Percentiles rank a stretch among this genome's conserved stretches.
Evolutionary conservation across 1,140 invertebrate genomes (phyloP).

Genomic region (Littorina saxatilis): DNA sequence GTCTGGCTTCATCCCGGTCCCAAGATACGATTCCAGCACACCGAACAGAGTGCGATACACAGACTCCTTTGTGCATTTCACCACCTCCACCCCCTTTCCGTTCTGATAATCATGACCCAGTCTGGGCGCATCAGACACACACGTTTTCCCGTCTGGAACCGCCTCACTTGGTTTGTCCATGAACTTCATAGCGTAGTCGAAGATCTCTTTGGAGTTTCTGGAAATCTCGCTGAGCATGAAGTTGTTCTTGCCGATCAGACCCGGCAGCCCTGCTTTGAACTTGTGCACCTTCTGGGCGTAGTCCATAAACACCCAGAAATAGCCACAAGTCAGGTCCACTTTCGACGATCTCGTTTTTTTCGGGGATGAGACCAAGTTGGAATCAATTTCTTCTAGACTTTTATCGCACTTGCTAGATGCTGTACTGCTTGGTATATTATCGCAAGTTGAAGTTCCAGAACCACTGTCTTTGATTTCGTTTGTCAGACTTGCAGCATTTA

Average conservation of each 20-base stretch:
- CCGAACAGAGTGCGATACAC: constrained; percentile 51
- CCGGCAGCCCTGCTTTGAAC: constrained; percentile 65
- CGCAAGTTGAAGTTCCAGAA: too few species aligned
- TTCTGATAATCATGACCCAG: constrained; percentile 60
- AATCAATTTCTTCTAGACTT: too few species aligned
- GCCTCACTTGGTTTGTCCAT: constrained; percentile 46
- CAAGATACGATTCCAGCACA: constrained; percentile 49
- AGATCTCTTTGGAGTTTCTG: constrained; percentile 66
- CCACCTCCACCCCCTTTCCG: constrained; percentile 59
- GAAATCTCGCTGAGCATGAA: constrained; percentile 69
- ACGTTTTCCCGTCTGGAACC: constrained; percentile 39
- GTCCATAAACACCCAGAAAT: constrained; percentile 70
- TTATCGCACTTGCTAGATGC: too few species aligned
- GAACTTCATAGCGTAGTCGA: constrained; percentile 63
- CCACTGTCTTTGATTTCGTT: background rate
- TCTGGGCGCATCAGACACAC: constrained; percentile 43
- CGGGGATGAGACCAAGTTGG: background rate
- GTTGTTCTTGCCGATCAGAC: constrained; percentile 67
- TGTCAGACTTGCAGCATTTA: background rate
- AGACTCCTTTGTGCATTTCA: constrained; percentile 55
- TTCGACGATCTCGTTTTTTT: background rate
- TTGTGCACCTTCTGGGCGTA: constrained; percentile 71
- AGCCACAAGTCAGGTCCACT: constrained; percentile 42
- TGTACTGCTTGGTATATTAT: too few species aligned
- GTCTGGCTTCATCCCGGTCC: constrained; percentile 51